phyloP scores from a whole-genome alignment of 1,140 invertebrate genomes.

The Neotoxoptera formosana region DNA sequence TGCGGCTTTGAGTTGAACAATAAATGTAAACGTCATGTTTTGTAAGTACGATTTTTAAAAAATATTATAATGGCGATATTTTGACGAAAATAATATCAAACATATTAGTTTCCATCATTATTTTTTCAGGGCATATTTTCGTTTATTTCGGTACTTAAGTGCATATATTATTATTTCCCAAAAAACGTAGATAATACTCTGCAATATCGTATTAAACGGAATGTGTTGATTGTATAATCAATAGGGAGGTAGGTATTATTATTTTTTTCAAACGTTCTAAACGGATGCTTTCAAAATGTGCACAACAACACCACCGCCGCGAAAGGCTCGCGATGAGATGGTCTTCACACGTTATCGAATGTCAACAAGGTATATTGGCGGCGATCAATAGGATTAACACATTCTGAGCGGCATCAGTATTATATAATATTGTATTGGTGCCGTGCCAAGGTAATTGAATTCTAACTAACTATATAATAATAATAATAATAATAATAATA shows the following conservation, averaged over 20 bases:
- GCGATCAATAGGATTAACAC: background rate
- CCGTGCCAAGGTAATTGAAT: slow-evolving; percentile 12
- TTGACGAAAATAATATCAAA: too few relatives aligned
- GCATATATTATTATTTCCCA: too few relatives aligned
- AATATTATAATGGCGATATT: background rate
- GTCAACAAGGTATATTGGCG: background rate
- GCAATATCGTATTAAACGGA: background rate
- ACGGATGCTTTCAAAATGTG: background rate
- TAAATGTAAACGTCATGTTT: too few relatives aligned
- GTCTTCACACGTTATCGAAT: background rate
- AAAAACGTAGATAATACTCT: background rate
- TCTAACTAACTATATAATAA: background rate
- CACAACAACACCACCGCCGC: background rate
- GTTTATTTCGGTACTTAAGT: background rate
- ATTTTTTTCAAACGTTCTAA: background rate
- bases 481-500: too few relatives aligned
- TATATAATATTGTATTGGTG: background rate
- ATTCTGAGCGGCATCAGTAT: background rate
- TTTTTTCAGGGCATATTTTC: background rate
- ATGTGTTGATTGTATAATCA: background rate
- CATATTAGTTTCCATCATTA: background rate
- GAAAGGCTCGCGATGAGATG: background rate
- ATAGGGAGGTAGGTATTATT: background rate
- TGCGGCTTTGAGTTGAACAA: too few relatives aligned
- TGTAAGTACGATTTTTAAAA: too few relatives aligned